A percentile compares a stretch with the other conserved stretches of the same genome.
phyloP scores from a whole-genome alignment of 2,888 invertebrate species.

The Reticulitermes lucifugus region DNA sequence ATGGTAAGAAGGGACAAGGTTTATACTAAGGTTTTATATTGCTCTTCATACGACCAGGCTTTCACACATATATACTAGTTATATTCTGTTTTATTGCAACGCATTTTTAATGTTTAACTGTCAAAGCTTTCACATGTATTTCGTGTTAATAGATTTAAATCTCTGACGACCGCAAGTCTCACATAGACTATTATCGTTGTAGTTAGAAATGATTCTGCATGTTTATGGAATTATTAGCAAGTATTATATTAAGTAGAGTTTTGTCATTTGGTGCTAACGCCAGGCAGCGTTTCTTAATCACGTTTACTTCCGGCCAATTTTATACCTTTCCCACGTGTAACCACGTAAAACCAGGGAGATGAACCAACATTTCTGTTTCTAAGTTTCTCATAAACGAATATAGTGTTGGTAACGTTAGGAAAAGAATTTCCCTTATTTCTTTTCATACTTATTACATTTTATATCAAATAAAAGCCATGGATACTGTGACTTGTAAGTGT shows the following conservation, averaged over 20 bases:
- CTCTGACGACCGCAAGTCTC: neutral
- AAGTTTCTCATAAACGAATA: slow-evolving; percentile 30
- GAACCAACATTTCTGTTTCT: slow-evolving; percentile 28
- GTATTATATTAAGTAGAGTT: neutral
- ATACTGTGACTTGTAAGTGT: no score
- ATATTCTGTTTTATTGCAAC: slow-evolving; percentile 11
- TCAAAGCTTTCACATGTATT: neutral
- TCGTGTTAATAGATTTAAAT: neutral
- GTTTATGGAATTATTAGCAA: slow-evolving; percentile 20
- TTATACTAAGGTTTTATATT: slow-evolving; percentile 17
- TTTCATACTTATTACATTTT: no score
- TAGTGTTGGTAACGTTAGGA: slow-evolving; percentile 20
- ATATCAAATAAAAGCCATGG: no score
- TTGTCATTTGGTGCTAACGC: slow-evolving; percentile 32
- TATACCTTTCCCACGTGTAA: slow-evolving; percentile 67
- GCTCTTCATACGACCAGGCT: slow-evolving; percentile 29
- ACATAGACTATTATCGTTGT: neutral
- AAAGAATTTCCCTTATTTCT: neutral
- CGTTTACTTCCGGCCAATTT: slow-evolving; percentile 58
- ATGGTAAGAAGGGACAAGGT: slow-evolving; percentile 27
- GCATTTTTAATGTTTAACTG: neutral
- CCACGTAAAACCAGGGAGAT: neutral
- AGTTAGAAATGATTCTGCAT: neutral
- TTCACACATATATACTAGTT: slow-evolving; percentile 18
- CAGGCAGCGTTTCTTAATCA: slow-evolving; percentile 13